Conservation (phyloP, 37 sponge, comb jelly and placozoan genomes). For the Ianthella basta region DNA sequence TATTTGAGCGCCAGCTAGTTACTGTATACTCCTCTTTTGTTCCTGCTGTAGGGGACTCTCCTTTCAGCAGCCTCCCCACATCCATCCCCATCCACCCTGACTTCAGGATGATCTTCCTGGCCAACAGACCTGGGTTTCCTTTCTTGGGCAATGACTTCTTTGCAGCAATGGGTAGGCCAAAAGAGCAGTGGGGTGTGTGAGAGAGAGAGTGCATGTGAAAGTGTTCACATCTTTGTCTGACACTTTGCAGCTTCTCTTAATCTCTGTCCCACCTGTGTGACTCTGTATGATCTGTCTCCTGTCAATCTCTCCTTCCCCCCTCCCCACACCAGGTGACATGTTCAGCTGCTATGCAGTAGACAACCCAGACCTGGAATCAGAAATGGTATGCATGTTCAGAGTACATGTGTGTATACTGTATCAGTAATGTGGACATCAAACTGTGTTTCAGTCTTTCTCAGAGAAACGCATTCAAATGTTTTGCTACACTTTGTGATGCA, state of each 20-base stretch:
- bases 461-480: no score
- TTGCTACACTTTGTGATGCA: no score
- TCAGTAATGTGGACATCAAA: not conserved
- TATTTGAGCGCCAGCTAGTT: no score
- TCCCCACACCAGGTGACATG: slow-evolving; percentile 66
- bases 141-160: slow-evolving; percentile 96
- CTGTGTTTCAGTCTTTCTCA: not conserved
- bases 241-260: no score
- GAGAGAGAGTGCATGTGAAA: no score
- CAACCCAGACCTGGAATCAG: slow-evolving; percentile 88
- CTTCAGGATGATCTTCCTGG: slow-evolving; percentile 90
- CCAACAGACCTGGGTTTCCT: slow-evolving; percentile 96
- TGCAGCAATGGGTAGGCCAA: slow-evolving; percentile 73
- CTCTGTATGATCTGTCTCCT: not conserved
- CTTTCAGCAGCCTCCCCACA: not conserved
- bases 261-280: not conserved
- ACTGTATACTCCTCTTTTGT: not conserved
- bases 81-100: slow-evolving; percentile 77
- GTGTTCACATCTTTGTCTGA: not conserved
- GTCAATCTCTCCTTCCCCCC: not conserved
- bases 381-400: slow-evolving; percentile 55
- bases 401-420: not conserved
- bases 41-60: not conserved
- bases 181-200: not conserved
- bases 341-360: slow-evolving; percentile 93